phyloP scores from a whole-genome alignment of 2,113 vertebrate genomes.

The Megaceryle torquata region DNA sequence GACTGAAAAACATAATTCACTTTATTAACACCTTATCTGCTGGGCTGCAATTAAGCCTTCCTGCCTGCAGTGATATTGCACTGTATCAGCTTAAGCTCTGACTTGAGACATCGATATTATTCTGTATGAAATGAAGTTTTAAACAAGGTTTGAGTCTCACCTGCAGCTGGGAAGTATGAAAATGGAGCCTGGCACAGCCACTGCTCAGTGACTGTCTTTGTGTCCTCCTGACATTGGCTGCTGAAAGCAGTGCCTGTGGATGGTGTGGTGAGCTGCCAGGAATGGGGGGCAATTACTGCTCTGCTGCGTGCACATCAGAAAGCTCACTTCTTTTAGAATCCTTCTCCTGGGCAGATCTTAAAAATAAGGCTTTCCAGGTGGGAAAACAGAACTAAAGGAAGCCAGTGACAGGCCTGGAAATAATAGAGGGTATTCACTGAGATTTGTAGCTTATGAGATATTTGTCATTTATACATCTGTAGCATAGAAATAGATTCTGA shows the following conservation, averaged over 20 bases:
- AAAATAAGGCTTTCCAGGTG: neutral
- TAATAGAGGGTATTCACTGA: neutral
- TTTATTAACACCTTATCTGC: neutral
- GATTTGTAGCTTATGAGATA: neutral
- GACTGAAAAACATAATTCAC: neutral
- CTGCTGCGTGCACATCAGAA: neutral
- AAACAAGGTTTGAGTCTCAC: neutral
- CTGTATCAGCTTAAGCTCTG: neutral
- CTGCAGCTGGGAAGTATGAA: neutral
- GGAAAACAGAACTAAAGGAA: neutral
- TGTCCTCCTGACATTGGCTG: neutral
- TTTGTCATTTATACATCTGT: neutral
- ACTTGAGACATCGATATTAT: neutral
- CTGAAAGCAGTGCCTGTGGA: rapidly evolving
- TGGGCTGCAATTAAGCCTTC: neutral
- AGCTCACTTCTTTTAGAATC: neutral
- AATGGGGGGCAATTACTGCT: no score
- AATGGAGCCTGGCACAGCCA: neutral
- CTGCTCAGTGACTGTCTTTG: neutral
- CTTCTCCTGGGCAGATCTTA: neutral
- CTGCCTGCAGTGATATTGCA: neutral
- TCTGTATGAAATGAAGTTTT: neutral
- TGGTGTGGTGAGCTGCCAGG: neutral
- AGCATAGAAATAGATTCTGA: neutral
- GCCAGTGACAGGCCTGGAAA: neutral